Conservation (phyloP, 35 echinoderm and acorn worm genomes). For the Ophiothrix spiculata region DNA sequence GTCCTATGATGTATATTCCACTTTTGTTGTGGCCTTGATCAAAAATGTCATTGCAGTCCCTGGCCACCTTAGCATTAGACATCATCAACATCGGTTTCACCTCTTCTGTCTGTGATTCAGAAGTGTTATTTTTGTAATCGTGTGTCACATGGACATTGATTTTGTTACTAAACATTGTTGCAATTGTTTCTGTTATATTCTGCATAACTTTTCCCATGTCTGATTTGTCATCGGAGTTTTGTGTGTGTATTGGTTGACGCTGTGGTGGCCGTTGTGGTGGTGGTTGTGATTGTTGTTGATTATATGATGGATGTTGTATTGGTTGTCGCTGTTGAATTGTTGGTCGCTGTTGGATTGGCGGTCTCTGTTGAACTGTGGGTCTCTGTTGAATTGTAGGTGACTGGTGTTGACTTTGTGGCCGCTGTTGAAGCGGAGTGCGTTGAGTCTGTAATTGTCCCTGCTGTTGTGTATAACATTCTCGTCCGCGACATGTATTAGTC, state of each 20-base stretch:
- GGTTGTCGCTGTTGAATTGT: background rate
- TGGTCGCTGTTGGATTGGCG: background rate
- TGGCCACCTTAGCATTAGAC: background rate
- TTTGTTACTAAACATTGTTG: background rate
- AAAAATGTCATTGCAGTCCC: background rate
- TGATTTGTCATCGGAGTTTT: background rate
- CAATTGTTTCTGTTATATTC: background rate
- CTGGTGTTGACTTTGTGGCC: background rate
- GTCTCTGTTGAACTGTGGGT: background rate
- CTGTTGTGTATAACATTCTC: background rate
- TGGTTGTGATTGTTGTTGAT: background rate
- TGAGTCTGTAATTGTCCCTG: background rate
- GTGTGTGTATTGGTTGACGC: background rate
- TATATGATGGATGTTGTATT: background rate
- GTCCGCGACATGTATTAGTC: background rate
- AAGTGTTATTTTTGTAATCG: background rate
- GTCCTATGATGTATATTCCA: background rate
- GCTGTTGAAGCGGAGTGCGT: background rate
- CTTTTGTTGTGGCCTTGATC: background rate
- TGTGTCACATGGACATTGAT: background rate
- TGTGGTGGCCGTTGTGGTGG: background rate
- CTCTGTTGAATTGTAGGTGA: background rate
- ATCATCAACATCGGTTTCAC: background rate
- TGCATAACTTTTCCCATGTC: background rate
- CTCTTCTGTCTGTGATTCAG: background rate